Evolutionary conservation across 2,888 invertebrate species (phyloP), one percentile per base, ranked within the genome.

Genomic region (Perizoma affinitatum): DNA sequence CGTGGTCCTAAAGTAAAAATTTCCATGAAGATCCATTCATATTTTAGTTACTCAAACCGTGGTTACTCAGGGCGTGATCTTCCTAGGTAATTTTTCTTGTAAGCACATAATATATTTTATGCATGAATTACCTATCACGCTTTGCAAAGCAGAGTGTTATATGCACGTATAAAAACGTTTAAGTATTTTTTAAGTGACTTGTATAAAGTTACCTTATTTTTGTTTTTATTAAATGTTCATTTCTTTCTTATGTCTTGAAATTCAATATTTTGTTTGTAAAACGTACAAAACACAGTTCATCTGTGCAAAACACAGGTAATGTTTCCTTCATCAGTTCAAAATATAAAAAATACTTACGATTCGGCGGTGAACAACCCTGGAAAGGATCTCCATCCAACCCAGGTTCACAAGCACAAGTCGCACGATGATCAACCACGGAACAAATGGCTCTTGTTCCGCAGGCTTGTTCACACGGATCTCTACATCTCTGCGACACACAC

Each of bases 401-500:
- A 4, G 87, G 80, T 60, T 93, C 93, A 72, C 95, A 95, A 10
- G 93, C 90, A 73, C 95, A 96, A 10, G 93, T 92, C 0, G 95
- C 95, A 34, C 93, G 93, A 76, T 95, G 95, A 73, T 94, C 94
- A 46, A 95, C 92, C 8, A 94, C 94, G 41, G 88, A 87, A 80
- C 95, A 94, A 57, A 93, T 74, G 49, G 95, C 93, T 59, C 86
- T 83, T 58, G 88, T 74, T 49, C 95, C 95, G 76, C 95, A 96
- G 4, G 95, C 94, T 66, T 95, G 95, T 45, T 93, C 91, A 72
- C 96, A 96, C 0, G 95, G 95, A 72, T 95, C 93, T 66, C 90
- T 90, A 79, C 95, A 95, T 71, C 90, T 93, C 74, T 94, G 93
- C 41, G 87, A 88, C 5, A 95, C 92, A 74, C 96, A 96, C 6